Percentiles rank a stretch among this genome's conserved stretches.
These are phyloP conservation scores for Paelopatides confundens DNA, from an alignment of 53 echinoderm and acorn worm species.

Conservation along the genomic window DNA sequence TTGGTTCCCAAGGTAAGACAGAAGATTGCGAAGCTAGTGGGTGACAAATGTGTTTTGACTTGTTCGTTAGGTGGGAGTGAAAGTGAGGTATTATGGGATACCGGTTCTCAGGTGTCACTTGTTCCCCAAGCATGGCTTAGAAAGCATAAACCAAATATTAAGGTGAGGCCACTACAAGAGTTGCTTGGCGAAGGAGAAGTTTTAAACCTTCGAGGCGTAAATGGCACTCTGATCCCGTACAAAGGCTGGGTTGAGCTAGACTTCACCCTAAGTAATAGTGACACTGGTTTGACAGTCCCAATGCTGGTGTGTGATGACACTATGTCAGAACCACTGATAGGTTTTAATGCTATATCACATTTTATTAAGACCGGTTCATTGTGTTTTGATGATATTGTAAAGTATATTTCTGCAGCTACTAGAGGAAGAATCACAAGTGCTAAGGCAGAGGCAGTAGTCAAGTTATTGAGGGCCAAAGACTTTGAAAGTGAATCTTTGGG, in stretches of 20 bases:
- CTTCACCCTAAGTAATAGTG: neutral
- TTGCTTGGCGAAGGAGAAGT: neutral
- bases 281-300: neutral
- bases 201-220: neutral
- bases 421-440: too few species aligned
- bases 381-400: neutral
- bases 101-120: conserved; percentile 55
- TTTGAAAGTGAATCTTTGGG: conserved; percentile 7
- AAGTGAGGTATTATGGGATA: conserved; percentile 43
- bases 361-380: neutral
- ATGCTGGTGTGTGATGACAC: neutral
- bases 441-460: conserved; percentile 18
- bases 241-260: neutral
- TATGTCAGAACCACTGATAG: conserved; percentile 6
- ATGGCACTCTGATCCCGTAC: neutral
- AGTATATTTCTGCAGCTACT: too few species aligned
- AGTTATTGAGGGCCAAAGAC: conserved; percentile 25
- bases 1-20: neutral
- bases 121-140: conserved; percentile 26
- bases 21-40: conserved; percentile 23
- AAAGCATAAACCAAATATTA: neutral
- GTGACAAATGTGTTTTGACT: conserved; percentile 30
- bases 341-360: neutral
- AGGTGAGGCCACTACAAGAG: conserved; percentile 10
- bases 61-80: neutral